These are phyloP conservation scores for Leucoraja erinaceus DNA, from an alignment of 2,113 vertebrate genomes.

Conservation along the genomic window DNA sequence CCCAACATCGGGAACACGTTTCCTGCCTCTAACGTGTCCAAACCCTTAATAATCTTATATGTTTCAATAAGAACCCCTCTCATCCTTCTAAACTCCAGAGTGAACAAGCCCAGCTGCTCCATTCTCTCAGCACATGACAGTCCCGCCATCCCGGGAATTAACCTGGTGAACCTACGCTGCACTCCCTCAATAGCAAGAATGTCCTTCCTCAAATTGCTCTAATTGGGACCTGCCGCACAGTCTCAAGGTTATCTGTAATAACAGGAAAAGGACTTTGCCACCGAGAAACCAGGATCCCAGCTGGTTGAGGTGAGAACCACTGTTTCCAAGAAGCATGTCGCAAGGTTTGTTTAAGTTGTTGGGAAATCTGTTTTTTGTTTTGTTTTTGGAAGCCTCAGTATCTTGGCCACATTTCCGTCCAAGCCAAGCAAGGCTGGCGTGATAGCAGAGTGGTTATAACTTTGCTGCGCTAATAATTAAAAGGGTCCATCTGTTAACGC, in stretches of 20 bases:
- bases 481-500: neutral
- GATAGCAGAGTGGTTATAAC: neutral
- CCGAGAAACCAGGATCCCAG: neutral
- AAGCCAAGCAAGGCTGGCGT: neutral
- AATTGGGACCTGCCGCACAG: too few species aligned
- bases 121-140: too few species aligned
- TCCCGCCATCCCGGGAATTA: too few species aligned
- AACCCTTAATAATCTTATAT: too few species aligned
- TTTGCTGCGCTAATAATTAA: neutral
- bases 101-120: too few species aligned
- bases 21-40: too few species aligned
- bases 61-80: too few species aligned
- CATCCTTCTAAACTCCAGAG: too few species aligned
- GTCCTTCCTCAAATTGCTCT: too few species aligned
- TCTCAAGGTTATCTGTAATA: neutral
- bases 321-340: slow-evolving; percentile 5
- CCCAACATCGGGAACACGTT: too few species aligned
- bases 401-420: neutral
- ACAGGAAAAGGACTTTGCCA: neutral
- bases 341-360: neutral
- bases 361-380: neutral
- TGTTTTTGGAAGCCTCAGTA: neutral
- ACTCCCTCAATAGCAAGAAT: too few species aligned
- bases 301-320: neutral
- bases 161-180: too few species aligned